These are phyloP conservation scores for Agapornis roseicollis DNA, from an alignment of 2,113 vertebrate genomes.

Conservation along the genomic window DNA sequence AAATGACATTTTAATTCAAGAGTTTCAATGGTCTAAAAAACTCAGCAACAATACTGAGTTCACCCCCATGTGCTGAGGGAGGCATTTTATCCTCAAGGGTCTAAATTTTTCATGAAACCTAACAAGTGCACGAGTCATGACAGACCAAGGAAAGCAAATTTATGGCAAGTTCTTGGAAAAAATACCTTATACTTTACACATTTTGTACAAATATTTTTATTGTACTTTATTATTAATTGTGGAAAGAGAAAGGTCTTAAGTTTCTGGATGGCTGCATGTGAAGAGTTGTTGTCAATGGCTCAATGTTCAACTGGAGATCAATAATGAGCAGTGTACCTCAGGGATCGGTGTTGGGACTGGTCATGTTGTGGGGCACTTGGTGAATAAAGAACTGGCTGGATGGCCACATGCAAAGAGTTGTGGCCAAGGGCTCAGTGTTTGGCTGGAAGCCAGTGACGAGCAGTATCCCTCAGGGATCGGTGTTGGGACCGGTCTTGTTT, in stretches of 20 bases:
- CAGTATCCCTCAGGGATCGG: no score
- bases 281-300: no score
- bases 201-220: neutral
- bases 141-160: neutral
- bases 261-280: neutral
- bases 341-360: no score
- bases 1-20: neutral
- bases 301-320: no score
- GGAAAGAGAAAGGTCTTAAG: neutral
- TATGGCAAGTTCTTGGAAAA: neutral
- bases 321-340: no score
- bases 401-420: no score
- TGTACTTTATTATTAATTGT: neutral
- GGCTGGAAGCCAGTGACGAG: no score
- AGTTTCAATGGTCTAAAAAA: neutral
- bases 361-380: no score
- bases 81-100: neutral
- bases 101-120: neutral
- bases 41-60: neutral
- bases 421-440: no score
- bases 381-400: no score
- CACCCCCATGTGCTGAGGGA: rapidly evolving
- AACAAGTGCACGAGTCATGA: rapidly evolving
- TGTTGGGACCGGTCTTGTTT: no score
- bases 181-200: neutral